Conservation (phyloP, 2,888 invertebrate genomes). For the Cephus nigrinus region DNA sequence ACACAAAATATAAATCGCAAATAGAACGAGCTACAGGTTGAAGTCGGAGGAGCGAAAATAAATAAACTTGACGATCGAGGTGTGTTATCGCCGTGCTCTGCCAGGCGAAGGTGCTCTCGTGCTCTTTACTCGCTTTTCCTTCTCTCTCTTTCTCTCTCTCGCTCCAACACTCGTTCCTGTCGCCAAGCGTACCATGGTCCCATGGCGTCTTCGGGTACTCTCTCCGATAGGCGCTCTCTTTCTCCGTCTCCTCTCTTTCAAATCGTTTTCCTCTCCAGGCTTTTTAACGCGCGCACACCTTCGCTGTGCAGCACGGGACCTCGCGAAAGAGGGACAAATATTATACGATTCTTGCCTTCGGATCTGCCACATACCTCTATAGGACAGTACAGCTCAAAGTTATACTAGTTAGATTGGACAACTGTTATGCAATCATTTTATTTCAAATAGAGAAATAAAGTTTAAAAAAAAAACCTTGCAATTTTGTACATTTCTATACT, state of each 20-base stretch:
- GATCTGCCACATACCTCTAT: not conserved
- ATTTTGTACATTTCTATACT: not conserved
- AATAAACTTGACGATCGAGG: conserved; percentile 20
- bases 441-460: not conserved
- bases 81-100: not conserved
- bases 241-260: not conserved
- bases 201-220: not conserved
- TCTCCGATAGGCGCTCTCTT: not conserved
- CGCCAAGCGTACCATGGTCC: not conserved
- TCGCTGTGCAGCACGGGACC: not conserved
- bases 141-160: conserved; percentile 5
- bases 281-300: not conserved
- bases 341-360: not conserved
- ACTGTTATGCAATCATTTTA: not conserved
- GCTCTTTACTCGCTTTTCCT: conserved; percentile 21
- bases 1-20: conserved; percentile 43
- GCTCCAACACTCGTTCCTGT: not conserved
- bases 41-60: conserved; percentile 32
- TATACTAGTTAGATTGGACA: not conserved
- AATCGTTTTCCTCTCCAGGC: not conserved
- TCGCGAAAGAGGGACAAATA: not conserved
- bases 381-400: not conserved
- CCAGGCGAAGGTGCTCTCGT: conserved; percentile 11
- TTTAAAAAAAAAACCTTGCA: not conserved
- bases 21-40: conserved; percentile 46